Conservation (phyloP, 2,113 vertebrate species). For the Chascanopsetta lugubris region DNA sequence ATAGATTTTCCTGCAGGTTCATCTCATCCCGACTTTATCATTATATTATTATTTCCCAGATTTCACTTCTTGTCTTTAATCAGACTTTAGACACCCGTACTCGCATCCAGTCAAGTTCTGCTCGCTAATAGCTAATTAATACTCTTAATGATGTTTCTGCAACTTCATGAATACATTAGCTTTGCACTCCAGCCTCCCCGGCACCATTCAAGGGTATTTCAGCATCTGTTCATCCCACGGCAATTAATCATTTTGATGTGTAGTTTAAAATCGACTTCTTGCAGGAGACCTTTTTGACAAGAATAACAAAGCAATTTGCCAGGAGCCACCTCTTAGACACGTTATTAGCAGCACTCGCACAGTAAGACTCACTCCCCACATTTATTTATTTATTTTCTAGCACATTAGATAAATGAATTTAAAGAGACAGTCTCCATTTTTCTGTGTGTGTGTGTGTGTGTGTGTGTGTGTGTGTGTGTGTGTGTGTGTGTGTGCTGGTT, state of each 20-base stretch:
- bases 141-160: constrained; percentile 88
- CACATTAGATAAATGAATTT: constrained; percentile 81
- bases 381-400: constrained; percentile 55
- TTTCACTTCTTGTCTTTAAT: constrained; percentile 5
- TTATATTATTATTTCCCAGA: neutral
- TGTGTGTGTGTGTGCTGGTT: constrained; percentile 59
- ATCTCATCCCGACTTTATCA: neutral
- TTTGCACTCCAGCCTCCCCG: constrained; percentile 78
- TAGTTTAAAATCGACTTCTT: constrained; percentile 96
- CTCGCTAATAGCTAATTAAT: constrained; percentile 91
- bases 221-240: constrained; percentile 95
- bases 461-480: no score
- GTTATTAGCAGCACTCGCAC: constrained; percentile 92
- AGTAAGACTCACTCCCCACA: constrained; percentile 80
- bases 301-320: constrained; percentile 99
- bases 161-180: constrained; percentile 91
- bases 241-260: constrained; percentile 99
- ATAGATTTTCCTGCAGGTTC: neutral
- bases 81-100: constrained; percentile 31
- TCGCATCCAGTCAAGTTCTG: constrained; percentile 40
- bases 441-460: no score
- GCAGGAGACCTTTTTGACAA: constrained; percentile 91
- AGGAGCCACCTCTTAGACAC: constrained; percentile 93
- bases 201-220: constrained; percentile 90
- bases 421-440: constrained; percentile 69